Evolutionary conservation across 2,113 vertebrate genomes (phyloP), one percentile per base, ranked within the genome.

Genomic region (Lota lota): DNA sequence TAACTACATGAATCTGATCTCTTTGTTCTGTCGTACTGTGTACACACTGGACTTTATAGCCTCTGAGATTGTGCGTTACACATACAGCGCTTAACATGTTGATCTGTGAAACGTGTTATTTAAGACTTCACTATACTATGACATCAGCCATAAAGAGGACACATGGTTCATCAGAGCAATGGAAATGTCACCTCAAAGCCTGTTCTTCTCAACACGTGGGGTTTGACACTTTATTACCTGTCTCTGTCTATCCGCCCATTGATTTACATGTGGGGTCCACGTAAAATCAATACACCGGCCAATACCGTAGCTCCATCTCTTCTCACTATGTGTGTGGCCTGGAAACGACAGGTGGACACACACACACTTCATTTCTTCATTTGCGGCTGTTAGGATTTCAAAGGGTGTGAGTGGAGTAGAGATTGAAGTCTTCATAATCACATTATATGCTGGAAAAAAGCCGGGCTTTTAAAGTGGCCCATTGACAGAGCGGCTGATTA

Each of bases 381-480:
- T 80, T 80, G 68, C 28, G 40, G 74, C 79, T 69, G 78, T 75
- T 68, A 71, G 83, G 79, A 82, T 89, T 87, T 85, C 79, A 86
- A 85, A 88, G 85, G 57, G 85, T 71, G 81, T 68, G n/a, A 73
- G 70, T 63, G 77, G 83, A 83, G 79, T 77, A 76, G 85, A 90
- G 87, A 89, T 88, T 90, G 89, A 88, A 91, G 89, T 91, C 88
- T 91, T 91, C 88, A 85, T 92, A 92, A 92, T 92, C 90, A 91
- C 88, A 90, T 92, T 89, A 88, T 80, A 89, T 92, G 87, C 79
- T 84, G 86, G 80, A 83, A 84, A 86, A 75, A 78, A 56, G 53
- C 17, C 7, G 53, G 79, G 76, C 80, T 87, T 88, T 91, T 88
- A 88, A 89, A 92, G 90, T 86, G 88, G 88, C 86, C 91, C 91